Evolutionary conservation across 2,113 vertebrate species (phyloP).

Genomic region (Dicrurus megarhynchus): DNA sequence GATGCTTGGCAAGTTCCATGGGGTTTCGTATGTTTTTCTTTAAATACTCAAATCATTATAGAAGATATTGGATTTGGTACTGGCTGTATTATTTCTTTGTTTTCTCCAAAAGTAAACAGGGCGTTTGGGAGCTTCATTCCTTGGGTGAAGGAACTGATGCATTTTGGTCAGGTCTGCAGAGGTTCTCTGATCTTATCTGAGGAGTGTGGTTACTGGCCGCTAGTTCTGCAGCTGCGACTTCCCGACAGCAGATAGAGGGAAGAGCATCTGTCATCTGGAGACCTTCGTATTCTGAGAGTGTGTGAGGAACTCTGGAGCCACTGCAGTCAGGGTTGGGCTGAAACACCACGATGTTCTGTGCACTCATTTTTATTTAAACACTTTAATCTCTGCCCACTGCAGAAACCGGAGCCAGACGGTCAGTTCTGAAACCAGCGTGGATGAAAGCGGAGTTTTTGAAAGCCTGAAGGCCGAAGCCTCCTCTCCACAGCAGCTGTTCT

Average conservation of each 20-base stretch:
- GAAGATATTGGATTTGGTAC: not conserved
- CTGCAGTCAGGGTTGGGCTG: not conserved
- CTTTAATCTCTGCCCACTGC: not conserved
- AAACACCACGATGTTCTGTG: not conserved
- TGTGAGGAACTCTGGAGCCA: not conserved
- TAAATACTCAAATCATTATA: not conserved
- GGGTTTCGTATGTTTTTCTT: not conserved
- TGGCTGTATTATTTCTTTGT: not conserved
- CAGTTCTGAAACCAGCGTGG: conserved; percentile 88
- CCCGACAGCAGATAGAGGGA: not conserved
- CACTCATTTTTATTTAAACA: not conserved
- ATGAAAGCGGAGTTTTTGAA: conserved; percentile 90
- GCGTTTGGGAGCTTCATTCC: not conserved
- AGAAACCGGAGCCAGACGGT: conserved; percentile 91
- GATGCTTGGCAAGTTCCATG: not conserved
- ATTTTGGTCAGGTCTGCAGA: not conserved
- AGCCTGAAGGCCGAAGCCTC: conserved; percentile 88
- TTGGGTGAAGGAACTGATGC: not conserved
- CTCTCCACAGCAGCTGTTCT: conserved; percentile 87
- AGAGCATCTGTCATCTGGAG: not conserved
- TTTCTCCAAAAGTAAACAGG: not conserved
- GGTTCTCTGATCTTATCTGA: not conserved
- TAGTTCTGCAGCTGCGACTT: not conserved
- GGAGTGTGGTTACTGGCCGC: not conserved
- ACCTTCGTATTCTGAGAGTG: accelerated